Conservation (phyloP, 2,113 vertebrate species). For the Lontra canadensis region DNA sequence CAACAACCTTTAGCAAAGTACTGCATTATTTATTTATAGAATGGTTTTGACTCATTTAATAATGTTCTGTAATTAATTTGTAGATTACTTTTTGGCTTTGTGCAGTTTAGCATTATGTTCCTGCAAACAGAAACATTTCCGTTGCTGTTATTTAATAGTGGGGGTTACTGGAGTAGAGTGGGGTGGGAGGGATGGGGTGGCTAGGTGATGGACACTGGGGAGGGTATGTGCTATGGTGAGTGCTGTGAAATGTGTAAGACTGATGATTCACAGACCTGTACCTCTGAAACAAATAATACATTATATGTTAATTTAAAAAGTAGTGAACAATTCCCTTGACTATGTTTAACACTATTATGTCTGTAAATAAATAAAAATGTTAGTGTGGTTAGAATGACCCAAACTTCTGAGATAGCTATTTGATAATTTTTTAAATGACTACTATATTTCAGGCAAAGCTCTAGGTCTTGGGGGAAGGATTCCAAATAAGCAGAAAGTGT, state of each 20-base stretch:
- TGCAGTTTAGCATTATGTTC: neutral
- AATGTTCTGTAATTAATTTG: slow-evolving; percentile 41
- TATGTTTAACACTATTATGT: neutral
- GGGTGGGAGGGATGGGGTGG: too few species aligned
- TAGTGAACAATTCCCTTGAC: neutral
- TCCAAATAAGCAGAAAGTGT: neutral
- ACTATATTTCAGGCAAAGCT: neutral
- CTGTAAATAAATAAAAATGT: neutral
- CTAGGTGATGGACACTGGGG: too few species aligned
- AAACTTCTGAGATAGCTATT: neutral
- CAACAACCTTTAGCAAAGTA: slow-evolving; percentile 52
- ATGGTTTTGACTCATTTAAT: slow-evolving; percentile 49
- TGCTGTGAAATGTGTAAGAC: too few species aligned
- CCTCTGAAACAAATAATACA: too few species aligned
- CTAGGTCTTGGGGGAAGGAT: neutral
- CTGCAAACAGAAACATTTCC: slow-evolving; percentile 9
- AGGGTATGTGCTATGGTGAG: too few species aligned
- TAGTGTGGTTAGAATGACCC: neutral
- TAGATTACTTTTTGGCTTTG: slow-evolving; percentile 45
- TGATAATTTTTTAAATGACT: neutral
- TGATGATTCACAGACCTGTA: too few species aligned
- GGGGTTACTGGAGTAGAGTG: neutral
- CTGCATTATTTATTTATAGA: slow-evolving; percentile 50
- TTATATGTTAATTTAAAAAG: neutral
- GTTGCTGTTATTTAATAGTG: neutral